phyloP scores from a whole-genome alignment of 2,797 vertebrate species.

The Liparis tanakae region DNA sequence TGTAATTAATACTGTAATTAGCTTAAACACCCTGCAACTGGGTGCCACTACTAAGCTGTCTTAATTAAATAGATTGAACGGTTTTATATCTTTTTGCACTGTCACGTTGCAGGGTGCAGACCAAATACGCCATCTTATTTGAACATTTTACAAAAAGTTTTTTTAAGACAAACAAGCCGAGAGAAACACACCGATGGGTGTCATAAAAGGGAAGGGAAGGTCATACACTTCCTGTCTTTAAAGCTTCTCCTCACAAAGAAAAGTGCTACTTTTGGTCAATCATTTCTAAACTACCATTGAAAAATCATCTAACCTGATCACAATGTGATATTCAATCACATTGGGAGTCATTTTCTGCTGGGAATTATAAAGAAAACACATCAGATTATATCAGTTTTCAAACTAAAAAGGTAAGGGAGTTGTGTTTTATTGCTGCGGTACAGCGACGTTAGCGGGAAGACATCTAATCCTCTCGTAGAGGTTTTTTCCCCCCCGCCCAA shows the following conservation, averaged over 20 bases:
- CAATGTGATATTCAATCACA: constrained; percentile 59
- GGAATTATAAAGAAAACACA: constrained; percentile 77
- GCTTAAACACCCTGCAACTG: constrained; percentile 86
- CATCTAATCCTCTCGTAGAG: constrained; percentile 80
- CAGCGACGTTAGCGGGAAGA: constrained; percentile 70
- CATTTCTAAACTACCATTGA: constrained; percentile 43
- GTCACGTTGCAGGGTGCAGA: constrained; percentile 64
- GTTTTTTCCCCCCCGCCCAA: constrained; percentile 80
- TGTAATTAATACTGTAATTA: constrained; percentile 90
- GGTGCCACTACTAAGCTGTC: constrained; percentile 85
- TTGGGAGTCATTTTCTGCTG: constrained; percentile 64
- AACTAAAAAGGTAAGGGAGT: constrained; percentile 73
- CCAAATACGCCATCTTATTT: constrained; percentile 45
- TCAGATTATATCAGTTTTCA: constrained; percentile 68
- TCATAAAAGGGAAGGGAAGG: constrained; percentile 19
- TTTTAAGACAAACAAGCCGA: constrained; percentile 48
- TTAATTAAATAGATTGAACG: constrained; percentile 87
- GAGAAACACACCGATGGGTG: constrained; percentile 14
- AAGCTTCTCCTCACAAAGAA: constrained; percentile 31
- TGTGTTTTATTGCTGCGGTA: constrained; percentile 81
- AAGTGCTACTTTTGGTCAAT: constrained; percentile 35
- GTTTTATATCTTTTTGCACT: constrained; percentile 80
- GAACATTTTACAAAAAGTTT: constrained; percentile 48
- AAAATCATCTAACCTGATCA: constrained; percentile 56
- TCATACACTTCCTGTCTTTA: constrained; percentile 23